These are phyloP conservation scores for Eledone cirrhosa DNA, from an alignment of 2,888 invertebrate genomes.

Conservation along the genomic window DNA sequence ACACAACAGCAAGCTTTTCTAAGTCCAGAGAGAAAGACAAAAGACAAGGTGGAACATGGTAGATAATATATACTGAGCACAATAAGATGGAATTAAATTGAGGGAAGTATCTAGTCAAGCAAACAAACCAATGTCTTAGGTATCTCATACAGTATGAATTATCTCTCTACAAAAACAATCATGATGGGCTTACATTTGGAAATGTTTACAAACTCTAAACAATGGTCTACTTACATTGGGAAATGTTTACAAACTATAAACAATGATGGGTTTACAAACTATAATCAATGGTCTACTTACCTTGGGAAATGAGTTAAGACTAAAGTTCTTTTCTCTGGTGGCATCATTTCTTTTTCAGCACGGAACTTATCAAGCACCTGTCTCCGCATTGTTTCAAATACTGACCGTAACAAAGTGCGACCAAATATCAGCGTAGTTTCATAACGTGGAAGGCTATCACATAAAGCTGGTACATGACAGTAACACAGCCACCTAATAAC, in stretches of 20 bases:
- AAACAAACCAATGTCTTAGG: too few relatives aligned
- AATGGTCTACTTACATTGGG: too few relatives aligned
- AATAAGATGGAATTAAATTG: too few relatives aligned
- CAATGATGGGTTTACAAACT: too few relatives aligned
- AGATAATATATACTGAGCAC: too few relatives aligned
- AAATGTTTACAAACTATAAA: too few relatives aligned
- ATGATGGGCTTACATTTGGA: neutral
- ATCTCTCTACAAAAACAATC: neutral
- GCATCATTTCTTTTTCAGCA: slow-evolving; percentile 87
- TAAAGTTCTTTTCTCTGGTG: slow-evolving; percentile 82
- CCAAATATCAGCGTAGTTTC: slow-evolving; percentile 93
- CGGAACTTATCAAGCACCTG: slow-evolving; percentile 92
- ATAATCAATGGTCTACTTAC: slow-evolving; percentile 58
- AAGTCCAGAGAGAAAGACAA: too few relatives aligned
- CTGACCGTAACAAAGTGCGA: slow-evolving; percentile 82
- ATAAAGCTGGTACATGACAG: slow-evolving; percentile 94
- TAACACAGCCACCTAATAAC: slow-evolving; percentile 83
- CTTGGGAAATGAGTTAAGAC: slow-evolving; percentile 88
- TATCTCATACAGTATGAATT: too few relatives aligned
- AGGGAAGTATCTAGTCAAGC: too few relatives aligned
- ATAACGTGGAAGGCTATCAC: slow-evolving; percentile 89
- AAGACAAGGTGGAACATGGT: too few relatives aligned
- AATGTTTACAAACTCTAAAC: slow-evolving; percentile 4
- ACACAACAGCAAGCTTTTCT: too few relatives aligned
- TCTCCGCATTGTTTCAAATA: slow-evolving; percentile 82